Evolutionary conservation across 1,140 invertebrate genomes (phyloP).

Genomic region (Propsilocerus akamusi): DNA sequence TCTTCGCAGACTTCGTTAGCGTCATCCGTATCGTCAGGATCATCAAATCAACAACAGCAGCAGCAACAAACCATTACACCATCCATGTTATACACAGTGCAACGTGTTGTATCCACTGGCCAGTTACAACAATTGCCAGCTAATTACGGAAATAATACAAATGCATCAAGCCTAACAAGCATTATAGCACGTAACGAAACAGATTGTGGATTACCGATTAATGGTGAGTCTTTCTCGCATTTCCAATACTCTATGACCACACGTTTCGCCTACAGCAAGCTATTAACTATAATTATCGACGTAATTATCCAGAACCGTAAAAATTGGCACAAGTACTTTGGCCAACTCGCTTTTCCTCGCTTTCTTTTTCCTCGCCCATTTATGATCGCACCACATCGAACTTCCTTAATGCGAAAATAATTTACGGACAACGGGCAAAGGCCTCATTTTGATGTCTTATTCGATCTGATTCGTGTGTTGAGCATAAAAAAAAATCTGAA

Average conservation of each 20-base stretch:
- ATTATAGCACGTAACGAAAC: constrained; percentile 3
- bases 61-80: constrained; percentile 1
- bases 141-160: background rate
- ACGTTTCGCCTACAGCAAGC: background rate
- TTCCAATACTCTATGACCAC: background rate
- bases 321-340: too few relatives aligned
- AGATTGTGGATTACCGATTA: constrained; percentile 2
- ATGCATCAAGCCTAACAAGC: background rate
- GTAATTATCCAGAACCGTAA: constrained; percentile 2
- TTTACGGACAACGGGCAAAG: too few relatives aligned
- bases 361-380: too few relatives aligned
- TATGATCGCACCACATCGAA: too few relatives aligned
- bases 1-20: background rate
- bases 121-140: background rate
- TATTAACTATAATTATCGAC: background rate
- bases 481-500: too few relatives aligned
- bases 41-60: background rate
- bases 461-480: too few relatives aligned
- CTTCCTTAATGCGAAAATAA: too few relatives aligned
- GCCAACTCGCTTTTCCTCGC: too few relatives aligned
- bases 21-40: background rate
- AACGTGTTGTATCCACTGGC: background rate
- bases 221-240: background rate
- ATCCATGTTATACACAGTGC: background rate
- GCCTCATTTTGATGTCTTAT: too few relatives aligned